Percentiles rank a stretch among this genome's conserved stretches.
Evolutionary conservation across 1,140 invertebrate species (phyloP).

Genomic region (Yoshiicerus persimilis): DNA sequence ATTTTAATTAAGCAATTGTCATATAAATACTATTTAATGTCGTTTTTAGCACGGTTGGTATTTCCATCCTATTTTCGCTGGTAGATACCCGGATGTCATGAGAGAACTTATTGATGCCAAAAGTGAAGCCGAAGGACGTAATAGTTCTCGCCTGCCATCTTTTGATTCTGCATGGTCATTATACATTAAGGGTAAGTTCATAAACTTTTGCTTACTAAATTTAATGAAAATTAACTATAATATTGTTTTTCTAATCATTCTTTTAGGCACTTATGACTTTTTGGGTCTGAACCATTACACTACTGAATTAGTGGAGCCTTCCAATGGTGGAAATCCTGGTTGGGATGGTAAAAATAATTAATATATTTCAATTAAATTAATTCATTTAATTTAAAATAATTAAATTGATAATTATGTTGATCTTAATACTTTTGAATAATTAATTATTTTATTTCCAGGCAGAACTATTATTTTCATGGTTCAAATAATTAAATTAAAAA

Average conservation of each 20-base stretch:
- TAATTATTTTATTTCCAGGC: too few species aligned
- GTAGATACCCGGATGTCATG: conserved; percentile 54
- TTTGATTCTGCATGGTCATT: conserved; percentile 29
- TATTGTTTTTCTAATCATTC: background rate
- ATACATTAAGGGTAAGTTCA: background rate
- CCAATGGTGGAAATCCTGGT: background rate
- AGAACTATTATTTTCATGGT: too few species aligned
- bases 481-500: too few species aligned
- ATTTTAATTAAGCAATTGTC: too few species aligned
- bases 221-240: background rate
- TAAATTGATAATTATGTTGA: too few species aligned
- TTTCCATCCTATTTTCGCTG: conserved; percentile 33
- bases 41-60: conserved; percentile 41
- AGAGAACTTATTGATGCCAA: conserved; percentile 29
- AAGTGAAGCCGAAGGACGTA: conserved; percentile 26
- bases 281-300: conserved; percentile 56
- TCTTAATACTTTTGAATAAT: too few species aligned
- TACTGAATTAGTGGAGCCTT: conserved; percentile 23
- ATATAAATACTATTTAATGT: background rate
- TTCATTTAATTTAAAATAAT: background rate
- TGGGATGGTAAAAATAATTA: conserved; percentile 54
- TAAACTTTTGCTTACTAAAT: background rate
- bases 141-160: conserved; percentile 31
- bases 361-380: background rate
- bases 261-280: conserved; percentile 52